Percentiles rank a stretch among this genome's conserved stretches.
These are phyloP conservation scores for Drosophila lacteicornis DNA, from an alignment of 1,140 invertebrate species.

Conservation along the genomic window DNA sequence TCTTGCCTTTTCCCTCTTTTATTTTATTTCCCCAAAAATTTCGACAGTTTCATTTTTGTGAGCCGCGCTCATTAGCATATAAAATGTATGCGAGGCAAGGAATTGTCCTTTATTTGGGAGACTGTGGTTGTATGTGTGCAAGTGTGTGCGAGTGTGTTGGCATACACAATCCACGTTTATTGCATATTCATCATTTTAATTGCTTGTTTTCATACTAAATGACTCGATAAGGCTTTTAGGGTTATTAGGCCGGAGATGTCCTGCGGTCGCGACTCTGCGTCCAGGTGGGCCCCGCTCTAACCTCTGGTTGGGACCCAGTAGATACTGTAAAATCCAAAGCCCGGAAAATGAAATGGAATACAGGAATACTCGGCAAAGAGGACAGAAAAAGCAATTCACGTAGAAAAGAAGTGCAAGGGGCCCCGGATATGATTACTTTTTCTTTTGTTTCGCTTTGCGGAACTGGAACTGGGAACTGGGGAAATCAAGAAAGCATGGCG, in stretches of 20 bases:
- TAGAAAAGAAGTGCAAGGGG: conserved; percentile 51
- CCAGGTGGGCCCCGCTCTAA: conserved; percentile 8
- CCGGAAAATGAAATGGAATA: conserved; percentile 44
- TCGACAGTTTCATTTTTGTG: conserved; percentile 42
- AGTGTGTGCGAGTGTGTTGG: conserved; percentile 19
- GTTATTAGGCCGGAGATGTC: conserved; percentile 57
- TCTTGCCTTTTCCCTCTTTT: conserved; percentile 19
- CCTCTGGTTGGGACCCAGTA: not conserved
- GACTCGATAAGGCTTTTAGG: conserved; percentile 83
- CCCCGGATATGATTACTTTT: conserved; percentile 76
- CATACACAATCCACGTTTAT: conserved; percentile 73
- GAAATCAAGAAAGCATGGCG: conserved; percentile 68
- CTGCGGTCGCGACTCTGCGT: conserved; percentile 6
- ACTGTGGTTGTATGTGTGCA: conserved; percentile 1
- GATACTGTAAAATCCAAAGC: conserved; percentile 6
- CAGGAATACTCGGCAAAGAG: not conserved
- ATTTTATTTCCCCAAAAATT: conserved; percentile 44
- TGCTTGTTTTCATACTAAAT: conserved; percentile 81
- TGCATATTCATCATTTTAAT: conserved; percentile 84
- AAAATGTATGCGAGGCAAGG: conserved; percentile 62
- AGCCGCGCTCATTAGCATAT: conserved; percentile 76
- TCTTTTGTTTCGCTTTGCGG: conserved; percentile 61
- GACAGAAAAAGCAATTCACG: conserved; percentile 53
- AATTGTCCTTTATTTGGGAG: conserved; percentile 49
- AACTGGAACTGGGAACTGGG: conserved; percentile 30